Base-by-base conservation (phyloP, 2,888 invertebrate species). In the Andrena dorsata region DNA sequence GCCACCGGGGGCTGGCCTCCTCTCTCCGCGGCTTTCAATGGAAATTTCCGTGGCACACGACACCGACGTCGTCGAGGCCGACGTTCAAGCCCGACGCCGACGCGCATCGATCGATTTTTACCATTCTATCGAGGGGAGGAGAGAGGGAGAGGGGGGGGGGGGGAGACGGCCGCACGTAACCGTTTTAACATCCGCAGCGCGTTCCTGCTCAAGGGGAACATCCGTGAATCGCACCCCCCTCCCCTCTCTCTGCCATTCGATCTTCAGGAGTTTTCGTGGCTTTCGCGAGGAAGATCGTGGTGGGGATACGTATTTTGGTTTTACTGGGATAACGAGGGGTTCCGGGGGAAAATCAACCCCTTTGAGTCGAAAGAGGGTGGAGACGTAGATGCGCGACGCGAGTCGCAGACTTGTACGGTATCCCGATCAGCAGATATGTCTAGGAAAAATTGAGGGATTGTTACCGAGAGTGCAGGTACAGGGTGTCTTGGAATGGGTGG, bases 61-160 rank as follows among this genome's bases (percentile, higher is more conserved):
- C 75, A 58, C 64, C 69, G 76, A 51, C 53, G 53, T 53, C 30
- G 53, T 49, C 66, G 78, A 61, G 66, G 70, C 35, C 51, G 66
- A 23, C 28, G 58, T 41, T 65, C 69, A 58, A 58, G 58, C 73
- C 26, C 80, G 63, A 70, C 73, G 84, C 78, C 86, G 78, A 88
- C 88, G 88, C 82, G 86, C 82, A 83, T 88, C 86, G 86, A 91
- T 91, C 91, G 91, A 90, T 91, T 85, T 78, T 83, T 75, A 71
- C 80, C 70, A 81, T 75, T 80, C 79, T 80, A 77, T 75, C 85
- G 65, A 60, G 70, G 53, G 58, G 66, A 30, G 60, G 10, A 23
- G 10, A 1, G 23, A 10, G 35, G 1, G 20, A 13, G 32, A 8
- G 64, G 3, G 41, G 1, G 41, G 1, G 41, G 4, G 35, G 10